These are phyloP conservation scores for Heliconius hewitsoni DNA, from an alignment of 1,140 invertebrate species.

Conservation along the genomic window DNA sequence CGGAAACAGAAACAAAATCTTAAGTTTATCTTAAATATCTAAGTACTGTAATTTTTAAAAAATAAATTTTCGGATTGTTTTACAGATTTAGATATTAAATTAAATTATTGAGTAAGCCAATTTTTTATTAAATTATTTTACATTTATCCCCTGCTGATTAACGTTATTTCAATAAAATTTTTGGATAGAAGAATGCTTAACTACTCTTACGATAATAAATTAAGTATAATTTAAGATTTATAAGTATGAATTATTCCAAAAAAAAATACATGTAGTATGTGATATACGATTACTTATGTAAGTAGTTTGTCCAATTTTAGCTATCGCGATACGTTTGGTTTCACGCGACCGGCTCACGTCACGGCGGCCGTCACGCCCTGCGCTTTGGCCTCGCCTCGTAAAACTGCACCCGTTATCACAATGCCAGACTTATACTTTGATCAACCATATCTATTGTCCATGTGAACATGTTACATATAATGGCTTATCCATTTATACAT, in stretches of 20 bases:
- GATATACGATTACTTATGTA: background rate
- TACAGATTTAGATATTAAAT: too few relatives aligned
- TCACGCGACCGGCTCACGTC: conserved; percentile 59
- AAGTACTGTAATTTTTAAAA: too few relatives aligned
- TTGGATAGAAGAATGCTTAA: too few relatives aligned
- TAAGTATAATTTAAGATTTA: background rate
- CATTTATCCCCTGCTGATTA: too few relatives aligned
- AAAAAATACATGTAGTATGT: background rate
- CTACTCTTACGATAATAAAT: background rate
- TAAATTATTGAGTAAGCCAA: too few relatives aligned
- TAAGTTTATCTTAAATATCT: too few relatives aligned
- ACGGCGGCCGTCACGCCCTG: conserved; percentile 66
- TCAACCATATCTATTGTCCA: background rate
- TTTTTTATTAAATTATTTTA: too few relatives aligned
- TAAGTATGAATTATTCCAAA: background rate
- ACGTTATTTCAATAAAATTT: too few relatives aligned
- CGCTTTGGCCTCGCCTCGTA: conserved; percentile 71
- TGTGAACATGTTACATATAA: background rate
- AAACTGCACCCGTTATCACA: conserved; percentile 66
- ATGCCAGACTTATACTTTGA: conserved; percentile 48
- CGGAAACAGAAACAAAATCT: too few relatives aligned
- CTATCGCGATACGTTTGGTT: conserved; percentile 53
- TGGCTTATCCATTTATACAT: background rate
- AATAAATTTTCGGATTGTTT: too few relatives aligned
- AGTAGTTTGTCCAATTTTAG: conserved; percentile 3